Evolutionary conservation across 2,113 vertebrate species (phyloP).

Genomic region (Erinaceus europaeus): DNA sequence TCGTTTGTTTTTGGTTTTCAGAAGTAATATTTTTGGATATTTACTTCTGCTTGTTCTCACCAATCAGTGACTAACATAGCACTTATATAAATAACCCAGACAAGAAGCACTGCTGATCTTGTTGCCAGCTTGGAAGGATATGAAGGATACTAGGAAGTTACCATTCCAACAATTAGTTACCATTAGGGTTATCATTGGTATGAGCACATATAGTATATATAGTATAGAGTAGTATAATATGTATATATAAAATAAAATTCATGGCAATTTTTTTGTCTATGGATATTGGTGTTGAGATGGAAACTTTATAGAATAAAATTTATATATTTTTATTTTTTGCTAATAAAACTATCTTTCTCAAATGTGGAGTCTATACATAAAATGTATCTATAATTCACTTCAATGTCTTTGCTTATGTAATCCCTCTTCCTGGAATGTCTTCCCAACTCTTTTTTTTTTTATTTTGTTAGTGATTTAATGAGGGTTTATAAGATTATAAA

Average conservation of each 20-base stretch:
- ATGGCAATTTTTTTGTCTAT: constrained; percentile 9
- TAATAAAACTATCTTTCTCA: constrained; percentile 3
- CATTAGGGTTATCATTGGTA: constrained; percentile 13
- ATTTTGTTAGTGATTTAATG: too few relatives aligned
- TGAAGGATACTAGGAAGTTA: constrained; percentile 37
- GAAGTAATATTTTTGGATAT: constrained; percentile 41
- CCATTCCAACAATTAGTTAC: constrained; percentile 44
- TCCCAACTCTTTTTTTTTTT: neutral
- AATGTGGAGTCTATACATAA: neutral
- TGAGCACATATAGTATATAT: too few relatives aligned
- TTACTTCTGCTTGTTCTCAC: constrained; percentile 41
- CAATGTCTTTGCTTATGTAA: constrained; percentile 21
- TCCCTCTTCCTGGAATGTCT: neutral
- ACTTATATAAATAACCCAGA: constrained; percentile 27
- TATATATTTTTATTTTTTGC: neutral
- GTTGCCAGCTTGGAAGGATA: constrained; percentile 17
- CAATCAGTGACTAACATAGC: constrained; percentile 39
- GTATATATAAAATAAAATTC: neutral
- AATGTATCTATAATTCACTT: neutral
- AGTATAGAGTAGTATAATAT: too few relatives aligned
- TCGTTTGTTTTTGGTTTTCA: too few relatives aligned
- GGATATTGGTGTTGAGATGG: neutral
- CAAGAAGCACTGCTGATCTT: constrained; percentile 19
- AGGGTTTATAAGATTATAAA: too few relatives aligned
- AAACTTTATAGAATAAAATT: constrained; percentile 45